Evolutionary conservation across 2,797 vertebrate species (phyloP), one percentile per base, ranked within the genome.

Genomic region (Sebastes matsubarae): DNA sequence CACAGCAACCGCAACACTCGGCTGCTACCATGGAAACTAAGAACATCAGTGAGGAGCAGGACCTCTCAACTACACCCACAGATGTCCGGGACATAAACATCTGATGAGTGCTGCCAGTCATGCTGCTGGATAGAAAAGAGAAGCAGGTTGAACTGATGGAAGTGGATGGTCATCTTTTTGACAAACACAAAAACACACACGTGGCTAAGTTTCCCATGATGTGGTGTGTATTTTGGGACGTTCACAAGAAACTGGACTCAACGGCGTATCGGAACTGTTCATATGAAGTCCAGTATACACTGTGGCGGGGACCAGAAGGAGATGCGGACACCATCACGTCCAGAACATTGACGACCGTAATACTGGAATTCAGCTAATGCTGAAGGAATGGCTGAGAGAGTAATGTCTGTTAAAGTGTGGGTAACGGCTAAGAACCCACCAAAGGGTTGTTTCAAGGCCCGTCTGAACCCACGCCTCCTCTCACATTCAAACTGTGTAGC

Each of bases 41-140:
- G 95, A 96, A 88, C 72, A 90, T 96, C 16, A 94, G 95, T 65
- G 97, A 98, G 25, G 97, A 96, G 75, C 94, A 92, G 68, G 97
- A 97, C 89, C 96, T 97, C 88, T 97, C 97, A 61, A 96, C 96
- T 91, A 99, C 98, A 14, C 97, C 97, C 75, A 99, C 98, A 29
- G 97, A 99, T 30, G 98, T 99, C 90, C 94, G 96, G 82, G 98
- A 98, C 58, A 94, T 99, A 89, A 97, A 97, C 95, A 96, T 99
- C 94, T 99, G 96, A 98, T 82, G 86, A 91, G 71, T 22, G 61
- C 50, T n/a, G 46, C 42, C 20, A 54, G 12, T 52, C 9, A 20
- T 2, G 10, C 2, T 65, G 25, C 14, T 34, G 36, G 29, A 60
- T 22, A 16, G 36, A 27, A 13, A 9, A 38, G 5, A 1, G n/a